Base-by-base conservation (phyloP, 2,888 invertebrate species). In the Drosophila paramelanica region DNA sequence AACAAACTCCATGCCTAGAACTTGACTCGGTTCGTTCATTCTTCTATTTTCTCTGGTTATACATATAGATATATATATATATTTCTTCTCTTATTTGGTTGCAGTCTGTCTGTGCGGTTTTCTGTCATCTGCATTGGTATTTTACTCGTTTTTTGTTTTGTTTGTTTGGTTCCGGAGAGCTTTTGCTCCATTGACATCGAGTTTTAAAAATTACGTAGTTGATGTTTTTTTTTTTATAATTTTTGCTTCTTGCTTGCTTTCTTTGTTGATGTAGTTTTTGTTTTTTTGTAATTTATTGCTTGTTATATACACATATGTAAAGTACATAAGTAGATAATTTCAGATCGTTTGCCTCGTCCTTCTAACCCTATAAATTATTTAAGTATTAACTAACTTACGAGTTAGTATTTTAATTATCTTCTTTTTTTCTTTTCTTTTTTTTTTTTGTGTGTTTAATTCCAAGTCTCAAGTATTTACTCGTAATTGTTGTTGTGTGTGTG, bases 251-350 rank as follows among this genome's bases (percentile, higher is more conserved):
- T 20, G 23, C 6, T 43, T 36, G 17, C 5, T 11, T 8, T 25
- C 11, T 41, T 31, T 36, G 1, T 46, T 52, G 27, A 25, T 56
- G 39, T 65, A 58, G 46, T 60, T 58, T 39, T 59, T 57, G 13
- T 42, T 68, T 62, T 52, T 43, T 73, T 69, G 61, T 66, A 11
- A 58, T 67, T 59, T 66, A 61, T 73, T 77, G 57, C 41, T 66
- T 69, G 62, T 25, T 73, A 42, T 64, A 46, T 52, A 60, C 39
- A 62, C 39, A 52, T 50, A 56, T 39, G 38, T 41, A 59, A 33
- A 33, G n/a, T 49, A 46, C 36, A 47, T 50, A 72, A 39, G 41
- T 67, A 17, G 39, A 57, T 41, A 31, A 38, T 62, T 51, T 58
- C 45, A 25, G 52, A 39, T 43, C 43, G 31, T 45, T 41, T 31